Conservation (phyloP, 2,797 vertebrate species). For the Enteromius fasciolatus region DNA sequence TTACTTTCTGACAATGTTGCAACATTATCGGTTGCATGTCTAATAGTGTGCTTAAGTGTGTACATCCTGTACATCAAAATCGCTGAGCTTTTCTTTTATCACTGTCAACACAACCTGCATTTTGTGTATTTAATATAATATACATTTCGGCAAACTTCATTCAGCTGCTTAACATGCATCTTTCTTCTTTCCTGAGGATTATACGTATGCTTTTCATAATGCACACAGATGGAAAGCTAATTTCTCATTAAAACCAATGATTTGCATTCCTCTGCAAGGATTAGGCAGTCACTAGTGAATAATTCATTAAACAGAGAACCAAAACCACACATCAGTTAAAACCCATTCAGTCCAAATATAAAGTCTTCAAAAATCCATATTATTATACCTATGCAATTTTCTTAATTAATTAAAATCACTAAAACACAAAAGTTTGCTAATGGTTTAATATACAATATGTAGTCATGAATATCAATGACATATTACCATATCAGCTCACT, state of each 20-base stretch:
- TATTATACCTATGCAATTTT: not conserved
- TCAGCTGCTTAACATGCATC: not conserved
- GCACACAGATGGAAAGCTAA: slow-evolving; percentile 31
- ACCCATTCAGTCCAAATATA: not conserved
- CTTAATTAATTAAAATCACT: not conserved
- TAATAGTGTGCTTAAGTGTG: not conserved
- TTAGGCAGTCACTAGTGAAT: not conserved
- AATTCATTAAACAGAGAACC: not conserved
- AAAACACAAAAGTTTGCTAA: not conserved
- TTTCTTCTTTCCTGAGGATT: not conserved
- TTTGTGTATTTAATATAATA: not conserved
- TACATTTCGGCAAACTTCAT: not conserved
- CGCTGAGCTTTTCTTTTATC: not conserved
- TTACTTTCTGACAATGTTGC: not conserved
- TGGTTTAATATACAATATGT: not conserved
- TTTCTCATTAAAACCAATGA: slow-evolving; percentile 27
- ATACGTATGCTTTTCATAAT: slow-evolving; percentile 8
- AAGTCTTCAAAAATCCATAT: not conserved
- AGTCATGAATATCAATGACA: not conserved
- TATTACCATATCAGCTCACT: not conserved
- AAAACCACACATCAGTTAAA: not conserved
- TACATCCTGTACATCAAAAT: not conserved
- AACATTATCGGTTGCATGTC: not conserved
- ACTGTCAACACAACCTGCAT: not conserved
- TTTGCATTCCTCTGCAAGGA: not conserved